Evolutionary conservation across 2,888 invertebrate species (phyloP).

Genomic region (Eristalis tenax): DNA sequence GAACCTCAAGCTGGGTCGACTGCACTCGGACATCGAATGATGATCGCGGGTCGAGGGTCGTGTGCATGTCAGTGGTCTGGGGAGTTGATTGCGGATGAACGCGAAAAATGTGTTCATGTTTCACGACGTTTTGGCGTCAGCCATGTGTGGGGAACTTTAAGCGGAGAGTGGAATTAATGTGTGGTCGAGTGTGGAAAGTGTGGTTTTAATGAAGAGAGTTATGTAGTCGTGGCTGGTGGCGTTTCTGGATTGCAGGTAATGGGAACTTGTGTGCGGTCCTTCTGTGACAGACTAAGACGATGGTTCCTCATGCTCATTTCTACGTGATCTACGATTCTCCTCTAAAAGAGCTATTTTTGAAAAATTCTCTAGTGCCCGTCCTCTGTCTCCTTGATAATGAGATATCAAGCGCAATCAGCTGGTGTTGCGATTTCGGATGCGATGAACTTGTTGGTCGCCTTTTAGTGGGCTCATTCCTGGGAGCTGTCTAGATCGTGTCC

Average conservation of each 20-base stretch:
- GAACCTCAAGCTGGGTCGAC: neutral
- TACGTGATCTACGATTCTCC: too few relatives aligned
- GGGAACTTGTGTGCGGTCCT: too few relatives aligned
- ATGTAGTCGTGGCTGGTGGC: neutral
- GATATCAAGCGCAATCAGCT: too few relatives aligned
- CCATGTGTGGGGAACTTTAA: neutral
- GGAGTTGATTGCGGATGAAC: neutral
- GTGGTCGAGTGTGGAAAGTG: neutral
- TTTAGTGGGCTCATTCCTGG: too few relatives aligned
- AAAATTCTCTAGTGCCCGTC: too few relatives aligned
- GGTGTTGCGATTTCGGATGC: too few relatives aligned
- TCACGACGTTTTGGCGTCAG: neutral
- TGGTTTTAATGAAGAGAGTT: neutral
- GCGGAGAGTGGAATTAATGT: neutral
- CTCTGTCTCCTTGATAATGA: too few relatives aligned
- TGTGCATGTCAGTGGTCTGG: neutral
- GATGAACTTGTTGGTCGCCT: too few relatives aligned
- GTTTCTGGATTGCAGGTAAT: neutral
- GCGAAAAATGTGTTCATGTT: neutral
- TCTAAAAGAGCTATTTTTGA: too few relatives aligned
- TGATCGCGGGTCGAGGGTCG: neutral
- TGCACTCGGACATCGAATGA: neutral
- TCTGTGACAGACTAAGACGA: too few relatives aligned
- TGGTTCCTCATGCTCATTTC: too few relatives aligned
- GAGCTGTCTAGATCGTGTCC: too few relatives aligned